Base-by-base conservation (phyloP, 64 coral and sea anemone genomes). In the Dendronephthya gigantea region DNA sequence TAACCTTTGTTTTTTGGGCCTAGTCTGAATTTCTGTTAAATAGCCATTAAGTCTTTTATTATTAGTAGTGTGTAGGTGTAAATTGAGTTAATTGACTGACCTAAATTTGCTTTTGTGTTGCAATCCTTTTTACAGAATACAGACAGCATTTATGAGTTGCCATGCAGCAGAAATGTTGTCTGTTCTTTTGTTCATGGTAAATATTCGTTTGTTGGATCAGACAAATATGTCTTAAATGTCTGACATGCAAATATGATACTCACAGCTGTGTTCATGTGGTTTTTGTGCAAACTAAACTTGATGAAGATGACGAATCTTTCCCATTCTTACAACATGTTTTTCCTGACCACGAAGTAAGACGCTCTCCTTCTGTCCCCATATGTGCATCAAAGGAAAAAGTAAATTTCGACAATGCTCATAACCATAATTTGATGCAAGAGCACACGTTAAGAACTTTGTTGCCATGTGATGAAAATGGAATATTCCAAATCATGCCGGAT, bases 231-330 rank as follows among this genome's bases (percentile, higher is more conserved):
- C 35, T 75, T 12, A 75, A 37, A 0, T 75, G 69, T 39, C 72
- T 79, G 30, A 79, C 72, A 19, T 79, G 16, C 4, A 34, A 39
- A 29, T 79, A 79, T 34, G 72, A 39, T 1, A 79, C 72, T 4
- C 30, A 39, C 32, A 79, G 22, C 17, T 79, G 72, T 19, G 15
- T 34, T 1, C 72, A 39, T 29, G 69, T 75, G 5, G 35, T 27
- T 4, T 34, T 75, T 75, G 69, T 75, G 69, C 69, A 75, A 16
- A 75, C 23, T 23, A 37, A 31, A 9, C 28, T 75, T 75, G 69
- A 75, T 75, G 69, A 75, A 75, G 69, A 75, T 75, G 69, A 75
- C 35, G 69, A 75, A 37, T 75, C 69, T 4, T 75, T 33, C 34
- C 69, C 35, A 6, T 0, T 16, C 34, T 37, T 75, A 37, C 25